Base-by-base conservation (phyloP, 2,113 vertebrate genomes). In the Rostratula benghalensis region DNA sequence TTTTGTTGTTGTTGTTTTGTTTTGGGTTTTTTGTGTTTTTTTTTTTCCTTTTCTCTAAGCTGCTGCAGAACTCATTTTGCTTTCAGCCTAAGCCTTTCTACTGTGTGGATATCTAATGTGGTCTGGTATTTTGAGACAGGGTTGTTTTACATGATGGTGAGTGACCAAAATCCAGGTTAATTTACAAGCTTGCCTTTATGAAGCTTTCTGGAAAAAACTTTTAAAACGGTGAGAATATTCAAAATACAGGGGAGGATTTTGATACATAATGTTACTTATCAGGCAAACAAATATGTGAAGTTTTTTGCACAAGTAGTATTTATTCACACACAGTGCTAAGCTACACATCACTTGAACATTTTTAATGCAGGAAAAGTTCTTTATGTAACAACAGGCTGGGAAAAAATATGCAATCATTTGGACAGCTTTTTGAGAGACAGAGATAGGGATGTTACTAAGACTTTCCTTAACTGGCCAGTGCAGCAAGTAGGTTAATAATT, bases 261-360 rank as follows among this genome's bases (percentile, higher is more conserved):
- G 12, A 28, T 67, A 46, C 7, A 37, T 7, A 71, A 16, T 8
- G 0, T 41, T 80, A 41, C 2, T 1, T 89, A 67, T 86, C 31
- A 63, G 17, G 12, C 1, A 63, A 56, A 63, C 5, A 67, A 75
- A 53, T 30, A 19, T 0, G 20, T 18, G 1, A 83, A 33, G 6
- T 8, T 51, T 67, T 87, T 73, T 76, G 4, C 2, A 21, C 5
- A 74, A 64, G 4, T 10, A 73, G 37, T 54, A 64, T 13, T 86
- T 16, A 27, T 76, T 64, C 27, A 59, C 1, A 9, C 4, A 17
- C 13, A 39, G 7, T 51, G 9, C 3, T 86, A 73, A 94, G 41
- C 13, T 33, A 20, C 28, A 15, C 3, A 21, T 37, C 1, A 48
- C 5, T 37, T 68, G 13, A 89, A 10, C 0, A 0, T 61, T 82